Evolutionary conservation across 1,140 invertebrate species (phyloP), one percentile per base, ranked within the genome.

Genomic region (Trichomalopsis sarcophagae): DNA sequence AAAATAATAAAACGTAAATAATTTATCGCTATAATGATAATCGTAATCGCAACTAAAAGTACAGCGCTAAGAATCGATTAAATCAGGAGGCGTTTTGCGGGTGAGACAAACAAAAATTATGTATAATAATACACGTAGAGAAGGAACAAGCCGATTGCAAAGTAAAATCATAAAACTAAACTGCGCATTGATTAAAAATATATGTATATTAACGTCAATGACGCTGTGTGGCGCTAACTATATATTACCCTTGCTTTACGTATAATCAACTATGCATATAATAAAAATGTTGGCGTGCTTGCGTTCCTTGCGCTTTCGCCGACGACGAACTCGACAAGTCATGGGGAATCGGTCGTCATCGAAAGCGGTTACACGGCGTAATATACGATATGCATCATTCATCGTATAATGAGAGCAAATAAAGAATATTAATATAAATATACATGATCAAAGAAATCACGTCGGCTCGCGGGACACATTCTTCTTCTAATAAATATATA

Each of bases 31-130:
- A 81, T 81, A 69, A 73, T 79, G 75, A 23, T 82, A 87, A 79
- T 87, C 27, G 84, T 81, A 83, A 86, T 84, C 82, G 73, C 76
- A 86, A 85, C 81, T 85, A 87, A 87, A 86, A 83, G 71, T 87
- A 85, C 81, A 85, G 86, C 77, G 36, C 36, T 55, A 40, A 55
- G 27, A 69, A 69, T 27, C n/a, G 69, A n/a, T 36, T 0, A 76
- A 80, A 78, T 36, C 11, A 76, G 44, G 74, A 21, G 50, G 68
- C 23, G 27, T 30, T 62, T 62, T 62, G 55, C 55, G 47, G 75
- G 47, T 86, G 30, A 83, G 30, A 40, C 75, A 80, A 74, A 79
- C 44, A 55, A 81, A 55, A 73, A 69, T 6, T 0, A 36, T 6
- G 33, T 36, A 13, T 44, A 47, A 50, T 40, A 78, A 5, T 40